phyloP scores from a whole-genome alignment of 1,140 invertebrate genomes.

The Gyrodactylus bullatarudis region DNA sequence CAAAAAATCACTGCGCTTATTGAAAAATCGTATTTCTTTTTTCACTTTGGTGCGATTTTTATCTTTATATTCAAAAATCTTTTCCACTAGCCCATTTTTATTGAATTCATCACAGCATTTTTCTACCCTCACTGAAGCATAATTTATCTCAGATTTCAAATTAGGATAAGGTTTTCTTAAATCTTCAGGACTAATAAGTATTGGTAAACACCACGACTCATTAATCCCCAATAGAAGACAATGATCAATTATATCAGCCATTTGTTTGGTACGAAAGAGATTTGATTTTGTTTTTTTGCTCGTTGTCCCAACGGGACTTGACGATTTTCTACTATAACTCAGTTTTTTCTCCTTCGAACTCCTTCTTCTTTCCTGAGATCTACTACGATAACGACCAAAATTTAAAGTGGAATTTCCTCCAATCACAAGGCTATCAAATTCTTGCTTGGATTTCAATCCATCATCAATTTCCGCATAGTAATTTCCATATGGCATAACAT shows the following conservation, averaged over 20 bases:
- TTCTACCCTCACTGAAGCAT: not conserved
- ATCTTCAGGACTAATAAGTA: not conserved
- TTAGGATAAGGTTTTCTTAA: not conserved
- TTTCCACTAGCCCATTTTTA: not conserved
- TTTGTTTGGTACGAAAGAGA: no score
- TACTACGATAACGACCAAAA: no score
- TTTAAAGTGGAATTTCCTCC: not conserved
- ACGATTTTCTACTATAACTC: no score
- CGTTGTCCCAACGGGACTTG: no score
- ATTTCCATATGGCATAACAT: constrained; percentile 19
- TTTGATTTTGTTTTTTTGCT: constrained; percentile 10
- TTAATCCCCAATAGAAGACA: not conserved
- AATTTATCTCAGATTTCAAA: not conserved
- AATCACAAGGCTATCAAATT: not conserved
- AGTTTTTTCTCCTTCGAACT: no score
- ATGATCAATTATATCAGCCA: not conserved
- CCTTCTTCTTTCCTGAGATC: no score
- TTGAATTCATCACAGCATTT: not conserved
- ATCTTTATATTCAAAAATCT: no score
- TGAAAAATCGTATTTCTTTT: not conserved
- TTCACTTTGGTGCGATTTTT: no score
- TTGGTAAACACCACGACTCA: not conserved
- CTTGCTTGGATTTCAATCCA: constrained; percentile 15
- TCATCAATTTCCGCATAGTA: constrained; percentile 12
- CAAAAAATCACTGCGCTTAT: not conserved